Conservation (phyloP, 2,797 vertebrate species). For the Parauchenoglanis ngamensis region DNA sequence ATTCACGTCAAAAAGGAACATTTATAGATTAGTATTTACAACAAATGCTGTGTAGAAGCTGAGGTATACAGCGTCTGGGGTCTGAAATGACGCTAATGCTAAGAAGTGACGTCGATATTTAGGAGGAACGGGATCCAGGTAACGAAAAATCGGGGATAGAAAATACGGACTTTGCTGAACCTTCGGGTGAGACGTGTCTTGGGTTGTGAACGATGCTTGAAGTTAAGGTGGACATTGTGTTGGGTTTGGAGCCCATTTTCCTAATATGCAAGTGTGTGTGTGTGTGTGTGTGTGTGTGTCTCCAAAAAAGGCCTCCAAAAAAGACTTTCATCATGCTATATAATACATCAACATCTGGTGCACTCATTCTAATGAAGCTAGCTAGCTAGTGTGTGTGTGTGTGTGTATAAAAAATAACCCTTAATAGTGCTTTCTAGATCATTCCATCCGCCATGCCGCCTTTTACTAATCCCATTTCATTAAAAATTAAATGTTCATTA, state of each 20-base stretch:
- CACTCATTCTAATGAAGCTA: conserved; percentile 26
- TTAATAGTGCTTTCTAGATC: not conserved
- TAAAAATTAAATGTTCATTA: not conserved
- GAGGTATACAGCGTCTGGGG: no score
- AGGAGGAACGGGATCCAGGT: no score
- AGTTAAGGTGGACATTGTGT: not conserved
- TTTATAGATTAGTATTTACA: not conserved
- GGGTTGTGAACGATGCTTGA: no score
- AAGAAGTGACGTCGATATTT: not conserved
- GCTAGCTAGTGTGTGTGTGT: not conserved
- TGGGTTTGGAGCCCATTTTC: not conserved
- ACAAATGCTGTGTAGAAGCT: not conserved
- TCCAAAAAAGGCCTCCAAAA: conserved; percentile 10
- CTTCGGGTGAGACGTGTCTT: not conserved
- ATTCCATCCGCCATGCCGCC: not conserved
- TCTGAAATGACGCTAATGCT: not conserved
- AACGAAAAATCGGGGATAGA: not conserved
- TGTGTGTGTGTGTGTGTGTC: conserved; percentile 29
- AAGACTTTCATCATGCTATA: conserved; percentile 6
- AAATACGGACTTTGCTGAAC: not conserved
- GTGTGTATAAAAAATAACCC: not conserved
- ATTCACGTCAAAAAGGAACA: not conserved
- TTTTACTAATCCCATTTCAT: not conserved
- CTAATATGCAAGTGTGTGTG: not conserved
- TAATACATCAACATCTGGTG: conserved; percentile 29